Percentiles rank a stretch among this genome's conserved stretches.
phyloP scores from a whole-genome alignment of 2,797 vertebrate species.

The Sebastes umbrosus region DNA sequence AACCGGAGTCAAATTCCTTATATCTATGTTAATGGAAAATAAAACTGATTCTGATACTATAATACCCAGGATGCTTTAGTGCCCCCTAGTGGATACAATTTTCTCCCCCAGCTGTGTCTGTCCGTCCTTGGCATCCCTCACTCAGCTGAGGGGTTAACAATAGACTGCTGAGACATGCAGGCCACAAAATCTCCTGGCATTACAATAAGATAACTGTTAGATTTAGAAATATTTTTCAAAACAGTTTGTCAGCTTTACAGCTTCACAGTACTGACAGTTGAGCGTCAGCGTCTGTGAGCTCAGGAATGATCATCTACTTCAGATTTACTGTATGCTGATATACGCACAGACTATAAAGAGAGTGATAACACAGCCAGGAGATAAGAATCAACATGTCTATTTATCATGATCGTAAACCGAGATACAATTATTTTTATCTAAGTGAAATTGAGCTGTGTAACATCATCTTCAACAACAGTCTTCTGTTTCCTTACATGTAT shows the following conservation, averaged over 20 bases:
- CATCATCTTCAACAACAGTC: background rate
- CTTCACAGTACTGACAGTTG: conserved; percentile 50
- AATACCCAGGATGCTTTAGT: background rate
- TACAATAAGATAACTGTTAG: conserved; percentile 39
- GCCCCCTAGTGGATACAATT: background rate
- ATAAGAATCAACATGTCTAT: background rate
- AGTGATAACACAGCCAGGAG: background rate
- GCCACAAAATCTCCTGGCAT: conserved; percentile 45
- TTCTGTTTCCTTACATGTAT: background rate
- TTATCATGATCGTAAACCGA: background rate
- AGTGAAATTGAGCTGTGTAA: background rate
- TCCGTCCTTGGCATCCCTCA: conserved; percentile 12
- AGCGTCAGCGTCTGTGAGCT: background rate
- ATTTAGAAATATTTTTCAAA: conserved; percentile 45
- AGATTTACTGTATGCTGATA: background rate
- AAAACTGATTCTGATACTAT: no score
- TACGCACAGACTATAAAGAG: background rate
- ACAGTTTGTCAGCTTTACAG: conserved; percentile 55
- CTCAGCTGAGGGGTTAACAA: conserved; percentile 29
- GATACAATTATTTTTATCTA: background rate
- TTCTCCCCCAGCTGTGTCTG: conserved; percentile 9
- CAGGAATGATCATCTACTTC: background rate
- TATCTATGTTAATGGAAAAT: no score
- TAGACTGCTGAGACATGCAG: conserved; percentile 22
- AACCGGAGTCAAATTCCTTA: no score